phyloP scores from a whole-genome alignment of 2,113 vertebrate genomes.

The Seriola quinqueradiata region DNA sequence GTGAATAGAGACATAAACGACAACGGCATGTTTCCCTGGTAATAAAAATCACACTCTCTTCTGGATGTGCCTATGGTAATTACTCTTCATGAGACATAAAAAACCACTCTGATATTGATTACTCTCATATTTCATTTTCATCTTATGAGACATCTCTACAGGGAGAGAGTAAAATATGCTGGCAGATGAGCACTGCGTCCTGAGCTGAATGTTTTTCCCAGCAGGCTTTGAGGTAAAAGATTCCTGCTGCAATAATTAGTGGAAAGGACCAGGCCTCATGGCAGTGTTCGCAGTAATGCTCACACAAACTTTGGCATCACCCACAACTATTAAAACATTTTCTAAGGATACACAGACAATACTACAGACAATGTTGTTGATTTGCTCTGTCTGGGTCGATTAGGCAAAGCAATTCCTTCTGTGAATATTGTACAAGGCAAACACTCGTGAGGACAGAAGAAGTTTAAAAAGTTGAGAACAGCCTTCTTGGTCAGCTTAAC shows the following conservation, averaged over 20 bases:
- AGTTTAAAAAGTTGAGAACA: no score
- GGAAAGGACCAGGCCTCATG: slow-evolving; percentile 24
- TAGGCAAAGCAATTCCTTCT: neutral
- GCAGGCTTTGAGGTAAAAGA: slow-evolving; percentile 59
- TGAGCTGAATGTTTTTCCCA: slow-evolving; percentile 56
- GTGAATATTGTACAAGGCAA: no score
- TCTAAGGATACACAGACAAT: neutral
- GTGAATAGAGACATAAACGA: slow-evolving; percentile 58
- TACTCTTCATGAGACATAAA: slow-evolving; percentile 64
- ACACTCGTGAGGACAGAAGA: no score
- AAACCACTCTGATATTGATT: slow-evolving; percentile 66
- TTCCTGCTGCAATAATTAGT: slow-evolving; percentile 56
- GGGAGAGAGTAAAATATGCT: slow-evolving; percentile 57
- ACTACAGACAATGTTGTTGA: neutral
- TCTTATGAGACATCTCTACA: slow-evolving; percentile 60
- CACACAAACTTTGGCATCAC: neutral
- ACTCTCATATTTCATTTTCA: slow-evolving; percentile 69
- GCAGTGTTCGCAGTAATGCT: neutral
- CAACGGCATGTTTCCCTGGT: slow-evolving; percentile 45
- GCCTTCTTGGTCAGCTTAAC: no score
- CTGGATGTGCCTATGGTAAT: slow-evolving; percentile 57
- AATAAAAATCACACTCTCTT: slow-evolving; percentile 56
- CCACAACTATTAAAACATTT: neutral
- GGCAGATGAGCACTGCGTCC: slow-evolving; percentile 56
- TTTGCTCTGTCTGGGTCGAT: neutral